Conservation (phyloP, 2,888 invertebrate species). For the Ganaspis brasiliensis region DNA sequence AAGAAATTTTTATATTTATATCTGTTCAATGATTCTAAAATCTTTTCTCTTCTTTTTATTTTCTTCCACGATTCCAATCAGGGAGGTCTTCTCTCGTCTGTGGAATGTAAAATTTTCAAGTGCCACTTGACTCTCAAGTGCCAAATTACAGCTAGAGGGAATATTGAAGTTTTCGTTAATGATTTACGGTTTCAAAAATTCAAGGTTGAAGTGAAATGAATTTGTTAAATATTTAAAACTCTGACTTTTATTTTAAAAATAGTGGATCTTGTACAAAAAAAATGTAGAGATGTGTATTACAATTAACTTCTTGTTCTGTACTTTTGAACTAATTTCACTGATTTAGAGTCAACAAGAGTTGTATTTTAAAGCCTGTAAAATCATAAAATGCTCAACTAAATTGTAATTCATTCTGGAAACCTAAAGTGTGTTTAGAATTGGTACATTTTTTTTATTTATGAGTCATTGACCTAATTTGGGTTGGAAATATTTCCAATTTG, state of each 20-base stretch:
- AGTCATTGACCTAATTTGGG: slow-evolving; percentile 1
- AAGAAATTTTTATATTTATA: no score
- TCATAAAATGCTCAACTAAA: neutral
- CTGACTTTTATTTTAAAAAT: no score
- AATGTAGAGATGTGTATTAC: no score
- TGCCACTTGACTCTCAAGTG: slow-evolving; percentile 15
- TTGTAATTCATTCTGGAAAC: no score
- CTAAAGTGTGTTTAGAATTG: no score
- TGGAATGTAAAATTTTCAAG: slow-evolving; percentile 27
- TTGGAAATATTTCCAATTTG: neutral
- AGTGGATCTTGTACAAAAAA: no score
- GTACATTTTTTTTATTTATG: neutral
- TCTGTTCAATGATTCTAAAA: no score
- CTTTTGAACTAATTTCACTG: neutral
- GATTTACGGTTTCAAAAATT: slow-evolving; percentile 5
- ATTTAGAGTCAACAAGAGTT: no score
- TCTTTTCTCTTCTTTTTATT: neutral
- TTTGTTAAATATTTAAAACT: no score
- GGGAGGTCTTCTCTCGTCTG: neutral
- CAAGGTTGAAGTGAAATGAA: no score
- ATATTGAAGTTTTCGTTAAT: neutral
- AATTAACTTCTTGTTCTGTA: no score
- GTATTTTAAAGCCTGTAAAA: neutral
- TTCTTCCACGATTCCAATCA: neutral
- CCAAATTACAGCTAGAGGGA: neutral